A percentile compares a stretch with the other conserved stretches of the same genome.
phyloP scores from a whole-genome alignment of 2,797 vertebrate genomes.

The Masticophis lateralis region DNA sequence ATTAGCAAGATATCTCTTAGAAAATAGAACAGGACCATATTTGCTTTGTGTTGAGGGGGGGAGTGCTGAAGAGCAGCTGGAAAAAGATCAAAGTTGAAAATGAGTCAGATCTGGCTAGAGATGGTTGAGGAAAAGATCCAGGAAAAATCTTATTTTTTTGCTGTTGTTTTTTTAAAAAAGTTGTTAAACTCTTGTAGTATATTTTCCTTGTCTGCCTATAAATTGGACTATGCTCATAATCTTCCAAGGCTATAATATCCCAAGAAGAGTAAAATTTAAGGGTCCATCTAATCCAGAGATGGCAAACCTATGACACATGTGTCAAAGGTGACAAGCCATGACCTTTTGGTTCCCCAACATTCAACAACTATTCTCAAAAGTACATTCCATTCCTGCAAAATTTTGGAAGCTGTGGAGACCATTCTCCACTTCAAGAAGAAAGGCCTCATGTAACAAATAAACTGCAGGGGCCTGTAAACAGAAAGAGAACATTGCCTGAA shows the following conservation, averaged over 20 bases:
- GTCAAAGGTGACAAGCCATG: too few species aligned
- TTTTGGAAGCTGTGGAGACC: too few species aligned
- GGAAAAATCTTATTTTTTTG: not conserved
- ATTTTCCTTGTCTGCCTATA: not conserved
- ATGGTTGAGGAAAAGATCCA: not conserved
- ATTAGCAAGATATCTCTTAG: not conserved
- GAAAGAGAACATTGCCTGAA: too few species aligned
- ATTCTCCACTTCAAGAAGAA: too few species aligned
- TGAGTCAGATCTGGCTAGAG: not conserved
- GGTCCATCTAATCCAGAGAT: not conserved
- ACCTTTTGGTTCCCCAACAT: too few species aligned
- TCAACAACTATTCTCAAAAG: too few species aligned
- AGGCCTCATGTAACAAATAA: too few species aligned
- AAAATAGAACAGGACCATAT: not conserved
- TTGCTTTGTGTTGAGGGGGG: not conserved
- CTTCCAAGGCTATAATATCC: not conserved
- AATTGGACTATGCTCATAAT: not conserved
- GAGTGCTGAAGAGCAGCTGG: not conserved
- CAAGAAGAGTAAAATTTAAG: not conserved
- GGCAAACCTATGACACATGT: too few species aligned
- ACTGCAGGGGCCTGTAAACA: too few species aligned
- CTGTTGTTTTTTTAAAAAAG: not conserved
- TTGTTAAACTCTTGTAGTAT: not conserved
- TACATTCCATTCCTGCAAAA: too few species aligned
- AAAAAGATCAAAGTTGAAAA: not conserved